Evolutionary conservation across 2,797 vertebrate species (phyloP).

Genomic region (Poecilia wingei): DNA sequence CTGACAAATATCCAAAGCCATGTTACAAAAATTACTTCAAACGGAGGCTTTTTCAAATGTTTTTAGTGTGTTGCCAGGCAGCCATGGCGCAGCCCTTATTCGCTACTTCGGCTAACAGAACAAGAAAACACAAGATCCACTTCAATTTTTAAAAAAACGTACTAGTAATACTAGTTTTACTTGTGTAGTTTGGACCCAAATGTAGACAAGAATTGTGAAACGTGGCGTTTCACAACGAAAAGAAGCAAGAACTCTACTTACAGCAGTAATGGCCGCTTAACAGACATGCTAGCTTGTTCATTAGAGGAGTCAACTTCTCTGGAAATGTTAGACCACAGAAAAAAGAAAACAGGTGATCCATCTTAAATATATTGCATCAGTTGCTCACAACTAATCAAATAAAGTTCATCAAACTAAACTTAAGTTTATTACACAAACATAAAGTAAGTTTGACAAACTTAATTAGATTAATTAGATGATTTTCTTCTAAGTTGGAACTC

Average conservation of each 20-base stretch:
- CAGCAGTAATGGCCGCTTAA: neutral
- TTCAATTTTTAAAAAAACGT: neutral
- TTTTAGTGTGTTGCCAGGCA: too few relatives aligned
- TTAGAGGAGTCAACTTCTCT: neutral
- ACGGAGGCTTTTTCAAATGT: neutral
- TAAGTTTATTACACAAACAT: too few relatives aligned
- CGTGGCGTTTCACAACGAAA: neutral
- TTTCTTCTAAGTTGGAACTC: too few relatives aligned
- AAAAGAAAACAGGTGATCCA: too few relatives aligned
- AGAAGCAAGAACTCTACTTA: neutral
- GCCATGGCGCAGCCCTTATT: neutral
- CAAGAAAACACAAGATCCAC: neutral
- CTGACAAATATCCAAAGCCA: too few relatives aligned
- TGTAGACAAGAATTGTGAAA: neutral
- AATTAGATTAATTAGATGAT: too few relatives aligned
- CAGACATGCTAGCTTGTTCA: neutral
- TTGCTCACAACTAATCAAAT: too few relatives aligned
- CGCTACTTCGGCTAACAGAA: neutral
- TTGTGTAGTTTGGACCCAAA: neutral
- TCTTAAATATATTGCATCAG: too few relatives aligned
- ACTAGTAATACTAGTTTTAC: neutral
- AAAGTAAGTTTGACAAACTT: too few relatives aligned
- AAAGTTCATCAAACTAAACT: too few relatives aligned
- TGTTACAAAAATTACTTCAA: too few relatives aligned
- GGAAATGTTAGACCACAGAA: neutral